phyloP scores from a whole-genome alignment of 2,113 vertebrate genomes.

The Shinisaurus crocodilurus region DNA sequence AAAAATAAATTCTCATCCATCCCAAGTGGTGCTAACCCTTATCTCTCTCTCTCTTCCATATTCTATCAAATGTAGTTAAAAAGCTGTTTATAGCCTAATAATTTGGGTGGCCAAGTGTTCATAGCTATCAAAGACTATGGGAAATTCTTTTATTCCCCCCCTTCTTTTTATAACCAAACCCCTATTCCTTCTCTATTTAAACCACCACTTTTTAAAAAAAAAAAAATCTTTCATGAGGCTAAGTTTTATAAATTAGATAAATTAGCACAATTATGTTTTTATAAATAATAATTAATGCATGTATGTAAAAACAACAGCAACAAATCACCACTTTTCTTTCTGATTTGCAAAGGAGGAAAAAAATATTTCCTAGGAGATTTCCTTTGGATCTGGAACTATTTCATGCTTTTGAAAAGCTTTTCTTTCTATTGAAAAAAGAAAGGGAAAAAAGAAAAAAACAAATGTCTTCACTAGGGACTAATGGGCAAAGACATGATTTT shows the following conservation, averaged over 20 bases:
- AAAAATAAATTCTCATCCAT: too few species aligned
- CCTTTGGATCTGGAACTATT: slow-evolving; percentile 40
- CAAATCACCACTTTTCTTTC: background rate
- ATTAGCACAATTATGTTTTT: background rate
- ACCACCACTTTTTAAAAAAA: background rate
- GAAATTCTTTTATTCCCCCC: background rate
- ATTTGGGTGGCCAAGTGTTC: background rate
- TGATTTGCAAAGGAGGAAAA: background rate
- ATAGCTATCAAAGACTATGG: background rate
- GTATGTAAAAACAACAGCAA: slow-evolving; percentile 13
- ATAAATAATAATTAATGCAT: slow-evolving; percentile 23
- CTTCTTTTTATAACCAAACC: background rate
- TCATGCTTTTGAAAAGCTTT: slow-evolving; percentile 13
- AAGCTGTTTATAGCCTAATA: background rate
- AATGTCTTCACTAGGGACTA: slow-evolving; percentile 5
- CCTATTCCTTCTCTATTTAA: background rate
- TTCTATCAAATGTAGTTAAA: background rate
- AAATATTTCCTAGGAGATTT: slow-evolving; percentile 37
- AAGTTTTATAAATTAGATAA: background rate
- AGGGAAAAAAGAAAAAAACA: background rate
- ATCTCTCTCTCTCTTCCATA: background rate
- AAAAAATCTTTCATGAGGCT: background rate
- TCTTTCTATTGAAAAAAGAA: slow-evolving; percentile 22
- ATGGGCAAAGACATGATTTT: slow-evolving; percentile 35
- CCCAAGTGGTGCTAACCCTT: background rate